A percentile compares a stretch with the other conserved stretches of the same genome.
Conservation (phyloP, 2,113 vertebrate genomes). For the Taxidea taxus region DNA sequence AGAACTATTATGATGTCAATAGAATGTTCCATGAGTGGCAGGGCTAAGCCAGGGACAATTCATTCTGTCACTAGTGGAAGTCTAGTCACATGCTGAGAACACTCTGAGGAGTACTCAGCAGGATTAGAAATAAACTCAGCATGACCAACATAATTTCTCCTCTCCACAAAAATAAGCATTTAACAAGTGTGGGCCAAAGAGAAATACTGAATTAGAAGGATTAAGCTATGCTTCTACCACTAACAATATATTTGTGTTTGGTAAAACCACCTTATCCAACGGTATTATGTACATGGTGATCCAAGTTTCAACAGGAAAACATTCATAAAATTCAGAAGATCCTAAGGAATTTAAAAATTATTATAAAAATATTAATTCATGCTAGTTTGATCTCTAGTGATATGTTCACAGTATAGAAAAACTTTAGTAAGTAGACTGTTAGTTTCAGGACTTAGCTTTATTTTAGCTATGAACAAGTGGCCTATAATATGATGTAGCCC, state of each 20-base stretch:
- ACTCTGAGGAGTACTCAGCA: neutral
- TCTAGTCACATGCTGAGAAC: neutral
- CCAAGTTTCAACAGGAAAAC: neutral
- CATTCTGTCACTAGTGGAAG: neutral
- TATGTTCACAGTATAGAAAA: neutral
- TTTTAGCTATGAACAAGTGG: neutral
- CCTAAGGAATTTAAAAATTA: neutral
- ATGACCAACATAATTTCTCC: neutral
- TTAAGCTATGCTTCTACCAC: neutral
- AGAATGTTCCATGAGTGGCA: conserved; percentile 19
- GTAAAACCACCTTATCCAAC: neutral
- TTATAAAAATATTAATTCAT: neutral
- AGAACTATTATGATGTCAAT: conserved; percentile 54
- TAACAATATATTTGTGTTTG: neutral
- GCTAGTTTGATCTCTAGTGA: neutral
- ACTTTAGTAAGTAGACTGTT: neutral
- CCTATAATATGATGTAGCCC: neutral
- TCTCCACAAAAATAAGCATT: neutral
- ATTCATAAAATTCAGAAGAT: neutral
- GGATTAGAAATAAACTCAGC: neutral
- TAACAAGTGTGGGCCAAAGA: neutral
- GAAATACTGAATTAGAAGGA: neutral
- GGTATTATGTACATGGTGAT: neutral
- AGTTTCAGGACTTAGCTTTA: neutral
- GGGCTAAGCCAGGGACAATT: neutral